Conservation (phyloP, 2,888 invertebrate species). For the Lochmaea capreae region DNA sequence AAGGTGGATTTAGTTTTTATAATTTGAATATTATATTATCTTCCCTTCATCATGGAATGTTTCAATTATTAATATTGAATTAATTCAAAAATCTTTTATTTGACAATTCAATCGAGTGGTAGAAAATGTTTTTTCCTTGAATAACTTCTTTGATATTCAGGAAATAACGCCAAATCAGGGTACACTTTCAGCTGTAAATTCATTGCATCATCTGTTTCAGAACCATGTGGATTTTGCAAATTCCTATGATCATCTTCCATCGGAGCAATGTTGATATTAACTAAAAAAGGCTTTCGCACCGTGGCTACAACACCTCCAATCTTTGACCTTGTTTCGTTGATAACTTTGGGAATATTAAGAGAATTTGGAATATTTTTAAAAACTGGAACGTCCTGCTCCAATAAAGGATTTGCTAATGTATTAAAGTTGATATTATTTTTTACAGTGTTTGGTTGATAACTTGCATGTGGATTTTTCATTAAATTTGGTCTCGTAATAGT, state of each 20-base stretch:
- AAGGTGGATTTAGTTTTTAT: no score
- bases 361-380: neutral
- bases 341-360: neutral
- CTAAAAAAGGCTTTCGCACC: slow-evolving; percentile 44
- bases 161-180: slow-evolving; percentile 22
- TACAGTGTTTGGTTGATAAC: neutral
- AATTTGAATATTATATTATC: no score
- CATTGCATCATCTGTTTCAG: slow-evolving; percentile 15
- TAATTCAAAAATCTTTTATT: neutral
- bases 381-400: neutral
- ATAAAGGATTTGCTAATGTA: neutral
- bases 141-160: neutral
- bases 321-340: slow-evolving; percentile 14
- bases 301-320: slow-evolving; percentile 39
- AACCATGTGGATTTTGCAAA: neutral
- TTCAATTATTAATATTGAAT: neutral
- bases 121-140: neutral
- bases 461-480: neutral
- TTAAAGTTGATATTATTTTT: neutral
- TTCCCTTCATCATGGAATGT: no score
- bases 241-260: slow-evolving; percentile 39
- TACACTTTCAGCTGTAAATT: slow-evolving; percentile 25
- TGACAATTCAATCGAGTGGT: neutral
- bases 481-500: neutral
- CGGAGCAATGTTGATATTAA: slow-evolving; percentile 54